Evolutionary conservation across 2,797 vertebrate species (phyloP).

Genomic region (Mastacembelus armatus): DNA sequence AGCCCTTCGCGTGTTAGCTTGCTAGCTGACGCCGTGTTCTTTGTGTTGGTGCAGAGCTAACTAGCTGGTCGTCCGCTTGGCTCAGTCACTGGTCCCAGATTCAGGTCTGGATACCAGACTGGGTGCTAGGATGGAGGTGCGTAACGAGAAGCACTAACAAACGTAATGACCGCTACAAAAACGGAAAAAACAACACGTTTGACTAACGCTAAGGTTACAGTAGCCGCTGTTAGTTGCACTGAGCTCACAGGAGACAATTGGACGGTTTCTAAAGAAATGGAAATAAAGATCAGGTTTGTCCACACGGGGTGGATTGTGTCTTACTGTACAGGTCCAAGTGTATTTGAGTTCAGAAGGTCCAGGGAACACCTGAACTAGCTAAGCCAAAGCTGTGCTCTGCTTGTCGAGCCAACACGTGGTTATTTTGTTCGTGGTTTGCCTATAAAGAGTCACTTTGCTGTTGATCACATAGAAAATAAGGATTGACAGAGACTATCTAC

Average conservation of each 20-base stretch:
- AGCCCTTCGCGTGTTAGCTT: slow-evolving; percentile 59
- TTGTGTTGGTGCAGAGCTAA: slow-evolving; percentile 71
- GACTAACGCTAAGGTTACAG: no score
- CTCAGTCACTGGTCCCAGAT: slow-evolving; percentile 43
- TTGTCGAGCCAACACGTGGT: slow-evolving; percentile 20
- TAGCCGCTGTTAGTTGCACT: rapidly evolving
- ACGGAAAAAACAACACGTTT: no score
- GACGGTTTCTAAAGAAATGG: rapidly evolving
- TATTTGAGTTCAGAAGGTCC: rapidly evolving
- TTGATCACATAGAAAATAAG: not conserved
- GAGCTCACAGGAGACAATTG: rapidly evolving
- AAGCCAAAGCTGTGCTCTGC: slow-evolving; percentile 2
- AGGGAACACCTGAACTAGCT: slow-evolving; percentile 50
- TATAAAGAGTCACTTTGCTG: not conserved
- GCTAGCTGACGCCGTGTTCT: slow-evolving; percentile 63
- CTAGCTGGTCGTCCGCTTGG: slow-evolving; percentile 39
- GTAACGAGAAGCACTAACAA: no score
- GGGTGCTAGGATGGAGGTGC: no score
- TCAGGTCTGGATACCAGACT: not conserved
- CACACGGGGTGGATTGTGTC: no score
- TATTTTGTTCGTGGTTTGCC: slow-evolving; percentile 23
- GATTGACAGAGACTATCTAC: not conserved
- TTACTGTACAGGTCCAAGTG: rapidly evolving
- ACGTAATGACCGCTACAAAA: no score
- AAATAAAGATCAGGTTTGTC: rapidly evolving